phyloP scores from a whole-genome alignment of 2,113 vertebrate species.

The Pithys albifrons region DNA sequence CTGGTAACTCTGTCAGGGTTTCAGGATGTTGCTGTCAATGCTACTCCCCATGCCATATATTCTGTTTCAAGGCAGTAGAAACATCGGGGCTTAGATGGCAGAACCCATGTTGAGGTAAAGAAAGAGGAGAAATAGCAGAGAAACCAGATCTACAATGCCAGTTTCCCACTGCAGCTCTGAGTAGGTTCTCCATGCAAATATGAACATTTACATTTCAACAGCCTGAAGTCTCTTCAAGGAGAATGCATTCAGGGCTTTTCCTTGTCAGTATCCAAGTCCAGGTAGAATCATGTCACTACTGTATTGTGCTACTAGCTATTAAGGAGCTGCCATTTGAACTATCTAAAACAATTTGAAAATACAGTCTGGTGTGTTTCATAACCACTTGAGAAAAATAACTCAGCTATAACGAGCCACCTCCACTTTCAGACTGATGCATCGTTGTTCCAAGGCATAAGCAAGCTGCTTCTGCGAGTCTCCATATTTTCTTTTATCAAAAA shows the following conservation, averaged over 20 bases:
- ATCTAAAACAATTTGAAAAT: not conserved
- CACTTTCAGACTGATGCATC: not conserved
- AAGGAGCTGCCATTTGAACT: not conserved
- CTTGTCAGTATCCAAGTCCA: not conserved
- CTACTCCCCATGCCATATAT: not conserved
- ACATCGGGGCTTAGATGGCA: rapidly evolving
- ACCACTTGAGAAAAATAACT: not conserved
- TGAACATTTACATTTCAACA: not conserved
- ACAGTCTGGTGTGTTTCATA: not conserved
- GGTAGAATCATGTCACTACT: not conserved
- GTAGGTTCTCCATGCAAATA: not conserved
- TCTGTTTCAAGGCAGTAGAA: not conserved
- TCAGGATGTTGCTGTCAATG: not conserved
- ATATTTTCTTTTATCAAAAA: not conserved
- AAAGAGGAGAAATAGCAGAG: not conserved
- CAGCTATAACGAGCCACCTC: not conserved
- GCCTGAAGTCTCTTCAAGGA: not conserved
- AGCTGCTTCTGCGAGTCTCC: not conserved
- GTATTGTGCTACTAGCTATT: not conserved
- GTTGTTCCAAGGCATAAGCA: not conserved
- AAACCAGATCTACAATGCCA: not conserved
- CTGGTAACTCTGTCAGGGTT: not conserved
- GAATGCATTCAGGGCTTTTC: not conserved
- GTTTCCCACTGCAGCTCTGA: not conserved
- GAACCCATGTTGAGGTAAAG: not conserved